Percentiles rank a stretch among this genome's conserved stretches.
Evolutionary conservation across 2,113 vertebrate species (phyloP).

Genomic region (Sceloporus undulatus): DNA sequence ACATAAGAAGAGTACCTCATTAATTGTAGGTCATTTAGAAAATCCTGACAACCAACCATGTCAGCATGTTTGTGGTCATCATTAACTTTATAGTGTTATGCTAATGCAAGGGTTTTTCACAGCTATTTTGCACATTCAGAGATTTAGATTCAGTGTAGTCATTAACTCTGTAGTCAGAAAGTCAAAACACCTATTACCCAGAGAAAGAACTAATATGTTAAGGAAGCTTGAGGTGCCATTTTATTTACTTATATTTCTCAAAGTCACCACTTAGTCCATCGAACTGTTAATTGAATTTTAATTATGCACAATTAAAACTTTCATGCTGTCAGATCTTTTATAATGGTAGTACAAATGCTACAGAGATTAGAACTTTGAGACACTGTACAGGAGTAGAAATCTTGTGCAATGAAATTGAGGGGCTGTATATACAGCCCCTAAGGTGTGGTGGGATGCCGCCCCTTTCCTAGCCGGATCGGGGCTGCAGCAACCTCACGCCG

Average conservation of each 20-base stretch:
- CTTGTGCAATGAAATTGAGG: background rate
- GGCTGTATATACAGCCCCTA: too few relatives aligned
- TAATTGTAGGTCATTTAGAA: background rate
- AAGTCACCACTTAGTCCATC: background rate
- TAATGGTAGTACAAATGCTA: slow-evolving; percentile 11
- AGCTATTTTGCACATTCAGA: slow-evolving; percentile 40
- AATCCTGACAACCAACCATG: slow-evolving; percentile 3
- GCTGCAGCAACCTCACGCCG: too few relatives aligned
- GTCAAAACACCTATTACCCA: slow-evolving; percentile 10
- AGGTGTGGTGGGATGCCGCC: too few relatives aligned
- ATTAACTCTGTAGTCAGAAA: slow-evolving; percentile 31
- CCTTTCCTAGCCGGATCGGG: too few relatives aligned
- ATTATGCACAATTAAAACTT: slow-evolving; percentile 31
- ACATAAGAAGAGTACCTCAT: background rate
- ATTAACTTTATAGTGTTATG: slow-evolving; percentile 23
- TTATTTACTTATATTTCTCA: slow-evolving; percentile 17
- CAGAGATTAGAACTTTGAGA: background rate
- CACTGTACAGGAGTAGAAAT: background rate
- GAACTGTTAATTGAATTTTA: slow-evolving; percentile 26
- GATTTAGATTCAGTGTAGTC: background rate
- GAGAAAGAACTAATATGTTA: background rate
- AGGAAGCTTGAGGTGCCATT: background rate
- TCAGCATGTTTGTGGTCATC: background rate
- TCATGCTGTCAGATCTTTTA: slow-evolving; percentile 3
- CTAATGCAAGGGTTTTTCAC: slow-evolving; percentile 15